These are phyloP conservation scores for Taphrorychus bicolor DNA, from an alignment of 2,888 invertebrate species.

Conservation along the genomic window DNA sequence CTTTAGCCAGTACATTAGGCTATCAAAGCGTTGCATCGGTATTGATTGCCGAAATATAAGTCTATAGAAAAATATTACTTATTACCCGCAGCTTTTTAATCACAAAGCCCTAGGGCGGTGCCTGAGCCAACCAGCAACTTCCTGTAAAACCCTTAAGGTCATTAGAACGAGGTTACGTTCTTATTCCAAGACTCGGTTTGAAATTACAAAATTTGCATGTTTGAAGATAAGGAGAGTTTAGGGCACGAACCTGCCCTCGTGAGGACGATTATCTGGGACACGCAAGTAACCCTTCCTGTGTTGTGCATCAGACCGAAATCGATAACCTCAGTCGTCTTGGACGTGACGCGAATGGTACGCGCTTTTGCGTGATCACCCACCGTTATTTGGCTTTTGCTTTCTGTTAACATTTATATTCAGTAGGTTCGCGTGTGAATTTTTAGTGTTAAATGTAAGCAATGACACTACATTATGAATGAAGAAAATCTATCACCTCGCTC, in stretches of 20 bases:
- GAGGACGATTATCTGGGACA: background rate
- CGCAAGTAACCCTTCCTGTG: background rate
- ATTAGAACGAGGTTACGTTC: no score
- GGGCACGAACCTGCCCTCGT: background rate
- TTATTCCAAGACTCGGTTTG: background rate
- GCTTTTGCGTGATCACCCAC: background rate
- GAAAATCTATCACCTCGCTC: background rate
- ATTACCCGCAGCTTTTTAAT: no score
- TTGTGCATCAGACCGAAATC: background rate
- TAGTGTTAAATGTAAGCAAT: no score
- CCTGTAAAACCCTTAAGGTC: no score
- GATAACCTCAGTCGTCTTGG: background rate
- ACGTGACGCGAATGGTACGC: background rate
- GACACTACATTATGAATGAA: slow-evolving; percentile 16
- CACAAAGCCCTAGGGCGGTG: no score
- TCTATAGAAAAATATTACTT: no score
- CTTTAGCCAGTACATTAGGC: background rate
- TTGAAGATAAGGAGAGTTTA: background rate
- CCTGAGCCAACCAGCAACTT: no score
- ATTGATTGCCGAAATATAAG: background rate
- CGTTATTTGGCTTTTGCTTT: background rate
- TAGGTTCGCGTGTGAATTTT: no score
- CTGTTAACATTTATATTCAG: background rate
- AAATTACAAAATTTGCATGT: background rate
- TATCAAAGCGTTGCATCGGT: background rate